Conservation (phyloP, 2,113 vertebrate genomes). For the Oxygymnocypris stewartii region DNA sequence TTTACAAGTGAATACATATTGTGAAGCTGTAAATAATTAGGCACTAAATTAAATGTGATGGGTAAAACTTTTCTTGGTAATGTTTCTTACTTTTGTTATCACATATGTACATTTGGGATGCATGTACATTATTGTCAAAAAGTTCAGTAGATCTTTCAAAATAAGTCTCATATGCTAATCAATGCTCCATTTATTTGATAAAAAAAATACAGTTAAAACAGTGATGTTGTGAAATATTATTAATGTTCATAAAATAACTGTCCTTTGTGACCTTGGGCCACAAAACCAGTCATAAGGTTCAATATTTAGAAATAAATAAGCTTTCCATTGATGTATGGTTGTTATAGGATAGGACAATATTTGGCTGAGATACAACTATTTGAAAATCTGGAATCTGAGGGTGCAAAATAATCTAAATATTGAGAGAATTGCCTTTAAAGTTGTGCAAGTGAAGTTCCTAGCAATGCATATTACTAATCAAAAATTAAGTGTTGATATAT, state of each 20-base stretch:
- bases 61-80: background rate
- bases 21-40: background rate
- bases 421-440: no score
- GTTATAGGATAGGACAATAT: no score
- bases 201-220: background rate
- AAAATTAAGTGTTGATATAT: no score
- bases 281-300: no score
- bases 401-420: no score
- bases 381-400: no score
- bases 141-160: background rate
- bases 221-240: background rate
- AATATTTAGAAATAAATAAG: no score
- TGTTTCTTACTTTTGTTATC: background rate
- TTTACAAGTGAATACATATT: background rate
- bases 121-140: background rate
- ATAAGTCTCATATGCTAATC: background rate
- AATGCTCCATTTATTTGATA: background rate
- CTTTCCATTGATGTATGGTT: no score
- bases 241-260: background rate
- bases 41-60: background rate
- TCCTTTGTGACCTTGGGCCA: no score
- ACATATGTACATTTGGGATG: background rate
- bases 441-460: no score
- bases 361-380: no score
- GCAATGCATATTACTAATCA: no score